Evolutionary conservation across 2,888 invertebrate genomes (phyloP).

Genomic region (Oligia fasciuncula): DNA sequence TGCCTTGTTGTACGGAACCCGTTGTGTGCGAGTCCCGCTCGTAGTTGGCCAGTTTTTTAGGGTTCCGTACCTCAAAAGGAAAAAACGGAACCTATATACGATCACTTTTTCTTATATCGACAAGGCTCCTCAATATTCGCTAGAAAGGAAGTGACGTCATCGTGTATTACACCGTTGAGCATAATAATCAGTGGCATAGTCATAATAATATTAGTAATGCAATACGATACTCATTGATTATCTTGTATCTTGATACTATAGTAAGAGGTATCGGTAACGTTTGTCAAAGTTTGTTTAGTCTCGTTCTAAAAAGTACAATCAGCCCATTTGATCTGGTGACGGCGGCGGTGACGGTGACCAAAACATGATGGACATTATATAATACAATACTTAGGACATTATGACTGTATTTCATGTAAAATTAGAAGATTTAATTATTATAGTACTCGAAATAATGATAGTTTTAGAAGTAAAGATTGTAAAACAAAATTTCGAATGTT

Average conservation of each 20-base stretch:
- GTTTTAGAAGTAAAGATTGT: too few species aligned
- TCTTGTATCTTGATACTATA: neutral
- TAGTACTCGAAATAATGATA: too few species aligned
- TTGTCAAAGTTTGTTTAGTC: constrained; percentile 2
- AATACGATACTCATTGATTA: constrained; percentile 10
- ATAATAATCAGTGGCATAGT: constrained; percentile 22
- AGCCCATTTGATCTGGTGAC: neutral
- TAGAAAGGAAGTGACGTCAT: constrained; percentile 7
- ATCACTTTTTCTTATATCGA: neutral
- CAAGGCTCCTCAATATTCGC: neutral
- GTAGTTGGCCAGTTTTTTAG: too few species aligned
- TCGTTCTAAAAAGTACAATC: neutral
- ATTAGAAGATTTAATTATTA: too few species aligned
- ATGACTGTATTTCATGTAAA: too few species aligned
- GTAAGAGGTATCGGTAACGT: neutral
- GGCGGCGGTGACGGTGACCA: neutral
- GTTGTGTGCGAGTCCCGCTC: too few species aligned
- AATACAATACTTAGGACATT: too few species aligned
- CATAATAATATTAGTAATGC: constrained; percentile 9
- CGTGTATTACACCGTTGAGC: neutral
- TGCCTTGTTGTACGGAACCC: too few species aligned
- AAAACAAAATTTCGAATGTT: too few species aligned
- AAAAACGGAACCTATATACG: too few species aligned
- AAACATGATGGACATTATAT: too few species aligned
- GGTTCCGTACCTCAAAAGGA: too few species aligned